Evolutionary conservation across 2,888 invertebrate genomes (phyloP), one percentile per base, ranked within the genome.

Genomic region (Chaetoderma sp.): DNA sequence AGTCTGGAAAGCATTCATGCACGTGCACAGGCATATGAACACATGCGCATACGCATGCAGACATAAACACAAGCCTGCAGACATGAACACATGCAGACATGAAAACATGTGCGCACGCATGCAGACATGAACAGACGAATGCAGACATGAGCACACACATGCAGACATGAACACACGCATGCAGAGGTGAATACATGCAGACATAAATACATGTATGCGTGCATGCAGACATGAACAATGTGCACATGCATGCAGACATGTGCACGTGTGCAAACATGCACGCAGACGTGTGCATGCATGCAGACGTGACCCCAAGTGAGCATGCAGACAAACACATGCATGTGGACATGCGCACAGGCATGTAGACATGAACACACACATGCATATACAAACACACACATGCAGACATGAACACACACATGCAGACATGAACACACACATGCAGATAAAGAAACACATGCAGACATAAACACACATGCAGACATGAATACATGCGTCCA

Each of bases 381-480:
- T n/a, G n/a, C n/a, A n/a, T n/a, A n/a, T n/a, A n/a, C n/a, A n/a
- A n/a, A n/a, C n/a, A n/a, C n/a, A n/a, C n/a, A n/a, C n/a, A n/a
- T n/a, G n/a, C n/a, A n/a, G n/a, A n/a, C n/a, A n/a, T n/a, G n/a
- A n/a, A n/a, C n/a, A n/a, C n/a, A n/a, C n/a, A n/a, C n/a, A n/a
- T n/a, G n/a, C 21, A 47, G 58, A 64, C 28, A 64, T 36, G 28
- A 27, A 60, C 44, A 64, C 39, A 60, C 28, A 39, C 42, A 60
- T 60, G 50, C 42, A 49, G 36, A n/a, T n/a, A 60, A n/a, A 49
- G 49, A 50, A 42, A 60, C 44, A 60, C 32, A 60, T 45, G 55
- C 25, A 54, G 28, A 55, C 42, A 45, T 39, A 62, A 33, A 62
- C 27, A 55, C 56, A 45, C 55, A 39, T 45, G n/a, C 36, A 54